A percentile compares a stretch with the other conserved stretches of the same genome.
phyloP scores from a whole-genome alignment of 2,888 invertebrate genomes.

The Pammene fasciana region DNA sequence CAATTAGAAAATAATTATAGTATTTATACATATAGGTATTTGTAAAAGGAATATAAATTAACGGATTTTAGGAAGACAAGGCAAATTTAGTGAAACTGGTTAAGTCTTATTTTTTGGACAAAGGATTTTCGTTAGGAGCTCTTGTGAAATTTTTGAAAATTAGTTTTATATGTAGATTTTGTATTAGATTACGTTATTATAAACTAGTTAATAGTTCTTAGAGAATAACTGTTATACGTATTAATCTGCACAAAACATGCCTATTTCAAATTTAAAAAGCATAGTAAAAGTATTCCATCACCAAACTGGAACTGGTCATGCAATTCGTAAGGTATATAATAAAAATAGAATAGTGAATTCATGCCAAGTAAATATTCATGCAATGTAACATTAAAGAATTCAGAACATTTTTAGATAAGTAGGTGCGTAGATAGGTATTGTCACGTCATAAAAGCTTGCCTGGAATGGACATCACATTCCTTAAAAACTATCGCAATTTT shows the following conservation, averaged over 20 bases:
- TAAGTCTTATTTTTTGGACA: background rate
- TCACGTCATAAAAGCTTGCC: constrained; percentile 7
- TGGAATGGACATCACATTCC: background rate
- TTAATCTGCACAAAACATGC: too few relatives aligned
- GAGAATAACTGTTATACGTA: too few relatives aligned
- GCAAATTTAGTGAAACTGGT: background rate
- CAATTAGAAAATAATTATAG: background rate
- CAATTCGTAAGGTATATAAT: constrained; percentile 1
- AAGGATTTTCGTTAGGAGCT: background rate
- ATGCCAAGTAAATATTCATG: constrained; percentile 15
- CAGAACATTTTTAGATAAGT: background rate
- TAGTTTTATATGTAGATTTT: background rate
- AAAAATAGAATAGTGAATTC: background rate
- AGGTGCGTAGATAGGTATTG: background rate
- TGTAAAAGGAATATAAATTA: too few relatives aligned
- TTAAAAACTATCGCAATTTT: background rate
- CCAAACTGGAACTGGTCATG: background rate
- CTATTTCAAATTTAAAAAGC: background rate
- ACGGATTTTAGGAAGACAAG: too few relatives aligned
- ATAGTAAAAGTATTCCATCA: constrained; percentile 8
- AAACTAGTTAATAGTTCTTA: background rate
- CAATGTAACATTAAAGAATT: constrained; percentile 10
- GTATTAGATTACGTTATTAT: background rate
- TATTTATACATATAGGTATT: background rate
- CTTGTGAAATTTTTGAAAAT: background rate